Evolutionary conservation across 2,113 vertebrate genomes (phyloP).

Genomic region (Myotis lucifugus): DNA sequence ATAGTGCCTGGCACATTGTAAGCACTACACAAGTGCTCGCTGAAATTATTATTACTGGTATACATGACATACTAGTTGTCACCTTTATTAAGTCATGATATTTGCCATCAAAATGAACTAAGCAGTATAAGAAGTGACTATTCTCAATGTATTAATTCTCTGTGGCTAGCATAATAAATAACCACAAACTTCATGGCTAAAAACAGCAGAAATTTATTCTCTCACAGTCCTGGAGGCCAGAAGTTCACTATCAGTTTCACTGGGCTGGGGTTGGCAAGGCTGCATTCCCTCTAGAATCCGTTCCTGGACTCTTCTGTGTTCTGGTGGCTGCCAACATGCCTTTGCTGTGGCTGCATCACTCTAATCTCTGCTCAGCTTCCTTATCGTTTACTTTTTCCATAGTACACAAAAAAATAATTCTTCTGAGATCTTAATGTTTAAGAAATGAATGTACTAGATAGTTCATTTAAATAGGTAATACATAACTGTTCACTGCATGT

Average conservation of each 20-base stretch:
- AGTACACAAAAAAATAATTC: not conserved
- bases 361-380: not conserved
- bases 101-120: not conserved
- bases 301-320: not conserved
- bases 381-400: slow-evolving; percentile 11
- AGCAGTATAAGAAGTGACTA: not conserved
- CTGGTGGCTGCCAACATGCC: not conserved
- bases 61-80: not conserved
- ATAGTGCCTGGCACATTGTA: not conserved
- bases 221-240: not conserved
- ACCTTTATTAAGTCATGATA: slow-evolving; percentile 10
- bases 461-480: not conserved
- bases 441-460: not conserved
- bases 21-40: not conserved
- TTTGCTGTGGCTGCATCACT: not conserved
- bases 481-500: not conserved
- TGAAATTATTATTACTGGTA: not conserved
- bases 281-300: not conserved
- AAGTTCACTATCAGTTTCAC: not conserved
- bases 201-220: slow-evolving; percentile 8
- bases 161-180: not conserved
- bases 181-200: not conserved
- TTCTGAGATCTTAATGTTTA: slow-evolving; percentile 24
- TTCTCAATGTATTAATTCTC: not conserved
- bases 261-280: too few relatives aligned